phyloP scores from a whole-genome alignment of 2,888 invertebrate genomes.

The Athrips mouffetella region DNA sequence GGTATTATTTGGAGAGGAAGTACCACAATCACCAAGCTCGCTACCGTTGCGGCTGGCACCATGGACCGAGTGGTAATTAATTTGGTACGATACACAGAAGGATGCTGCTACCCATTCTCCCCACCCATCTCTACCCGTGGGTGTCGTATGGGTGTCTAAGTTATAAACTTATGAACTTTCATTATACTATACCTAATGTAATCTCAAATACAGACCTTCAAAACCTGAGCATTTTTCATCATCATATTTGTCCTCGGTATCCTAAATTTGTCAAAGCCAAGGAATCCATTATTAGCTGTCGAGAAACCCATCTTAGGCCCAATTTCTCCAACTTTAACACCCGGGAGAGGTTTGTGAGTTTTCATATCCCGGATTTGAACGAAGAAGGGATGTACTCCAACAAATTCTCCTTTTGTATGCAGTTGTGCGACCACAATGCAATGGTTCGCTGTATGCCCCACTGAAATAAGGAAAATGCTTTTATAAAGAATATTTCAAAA shows the following conservation, averaged over 20 bases:
- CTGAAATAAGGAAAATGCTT: constrained; percentile 68
- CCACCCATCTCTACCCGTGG: too few species aligned
- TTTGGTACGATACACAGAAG: too few species aligned
- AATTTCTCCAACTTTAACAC: constrained; percentile 94
- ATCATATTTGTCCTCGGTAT: constrained; percentile 93
- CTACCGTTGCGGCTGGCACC: too few species aligned
- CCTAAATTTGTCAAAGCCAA: constrained; percentile 89
- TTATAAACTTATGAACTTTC: neutral
- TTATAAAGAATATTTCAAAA: too few species aligned
- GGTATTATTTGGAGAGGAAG: too few species aligned
- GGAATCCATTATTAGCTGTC: constrained; percentile 92
- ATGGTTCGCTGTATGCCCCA: constrained; percentile 94
- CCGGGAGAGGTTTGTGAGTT: constrained; percentile 89
- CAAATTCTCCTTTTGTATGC: constrained; percentile 85
- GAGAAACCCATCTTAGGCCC: constrained; percentile 95
- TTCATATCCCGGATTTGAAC: constrained; percentile 92
- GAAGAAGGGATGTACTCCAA: constrained; percentile 94
- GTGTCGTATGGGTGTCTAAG: too few species aligned
- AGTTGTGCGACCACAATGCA: constrained; percentile 94
- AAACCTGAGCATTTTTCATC: constrained; percentile 93
- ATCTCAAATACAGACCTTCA: constrained; percentile 63
- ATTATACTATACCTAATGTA: too few species aligned
- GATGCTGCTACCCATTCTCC: too few species aligned
- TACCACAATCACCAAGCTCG: too few species aligned
- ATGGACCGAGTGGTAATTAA: too few species aligned